Conservation (phyloP, 2,888 invertebrate genomes). For the Ochropacha duplaris region DNA sequence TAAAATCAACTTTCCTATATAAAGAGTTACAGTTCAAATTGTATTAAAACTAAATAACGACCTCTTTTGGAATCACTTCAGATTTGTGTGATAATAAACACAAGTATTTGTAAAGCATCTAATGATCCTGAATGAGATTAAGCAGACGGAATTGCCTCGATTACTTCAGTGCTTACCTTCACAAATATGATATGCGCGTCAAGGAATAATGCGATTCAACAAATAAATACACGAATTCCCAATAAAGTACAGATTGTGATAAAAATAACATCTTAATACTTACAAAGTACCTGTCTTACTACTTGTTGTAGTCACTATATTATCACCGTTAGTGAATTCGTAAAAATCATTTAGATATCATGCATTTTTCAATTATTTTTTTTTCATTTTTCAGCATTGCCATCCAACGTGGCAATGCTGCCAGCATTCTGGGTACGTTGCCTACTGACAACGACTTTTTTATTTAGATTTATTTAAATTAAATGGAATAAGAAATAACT, state of each 20-base stretch:
- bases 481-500: no score
- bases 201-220: conserved; percentile 25
- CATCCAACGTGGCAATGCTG: no score
- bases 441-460: no score
- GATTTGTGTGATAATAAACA: not conserved
- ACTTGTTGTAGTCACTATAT: not conserved
- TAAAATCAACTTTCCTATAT: not conserved
- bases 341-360: no score
- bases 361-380: no score
- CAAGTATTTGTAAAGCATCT: not conserved
- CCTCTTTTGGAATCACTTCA: not conserved
- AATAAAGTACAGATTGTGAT: conserved; percentile 31
- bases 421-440: no score
- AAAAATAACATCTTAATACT: conserved; percentile 24
- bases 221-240: conserved; percentile 35
- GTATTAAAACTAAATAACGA: not conserved
- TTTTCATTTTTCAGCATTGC: no score
- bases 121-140: conserved; percentile 3
- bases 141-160: not conserved
- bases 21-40: not conserved
- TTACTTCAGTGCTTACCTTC: conserved; percentile 5
- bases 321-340: not conserved
- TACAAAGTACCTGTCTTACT: conserved; percentile 13
- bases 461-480: no score
- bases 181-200: conserved; percentile 13